Evolutionary conservation across 2,797 vertebrate species (phyloP).

Genomic region (Hydrocynus forskahlii): DNA sequence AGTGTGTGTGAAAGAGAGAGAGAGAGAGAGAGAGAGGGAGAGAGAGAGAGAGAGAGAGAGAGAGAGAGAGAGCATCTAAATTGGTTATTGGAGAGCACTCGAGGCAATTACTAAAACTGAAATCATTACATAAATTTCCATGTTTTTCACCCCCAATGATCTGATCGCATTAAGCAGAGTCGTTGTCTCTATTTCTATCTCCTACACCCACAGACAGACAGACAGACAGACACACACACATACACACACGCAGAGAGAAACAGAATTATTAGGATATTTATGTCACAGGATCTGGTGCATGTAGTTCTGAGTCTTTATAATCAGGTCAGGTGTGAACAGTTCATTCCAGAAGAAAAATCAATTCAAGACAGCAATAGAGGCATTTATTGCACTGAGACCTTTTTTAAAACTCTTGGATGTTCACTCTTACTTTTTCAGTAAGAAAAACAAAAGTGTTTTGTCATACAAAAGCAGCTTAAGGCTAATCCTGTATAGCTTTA

Average conservation of each 20-base stretch:
- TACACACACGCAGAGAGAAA: background rate
- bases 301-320: background rate
- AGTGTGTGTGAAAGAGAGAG: conserved; percentile 7
- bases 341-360: no score
- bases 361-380: no score
- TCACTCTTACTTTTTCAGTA: no score
- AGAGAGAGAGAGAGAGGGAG: background rate
- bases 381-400: no score
- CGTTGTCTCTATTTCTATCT: conserved; percentile 37
- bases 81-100: conserved; percentile 55
- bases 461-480: no score
- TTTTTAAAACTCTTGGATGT: no score
- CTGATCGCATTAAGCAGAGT: conserved; percentile 53
- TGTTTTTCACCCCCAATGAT: conserved; percentile 54
- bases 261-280: conserved; percentile 15
- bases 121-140: conserved; percentile 59
- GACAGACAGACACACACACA: conserved; percentile 3
- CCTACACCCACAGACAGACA: conserved; percentile 34
- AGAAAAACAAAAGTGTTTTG: no score
- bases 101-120: conserved; percentile 57
- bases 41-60: conserved; percentile 10
- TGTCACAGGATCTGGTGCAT: background rate
- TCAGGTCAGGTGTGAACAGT: background rate
- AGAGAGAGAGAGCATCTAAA: conserved; percentile 43
- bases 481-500: no score